phyloP scores from a whole-genome alignment of 2,797 vertebrate genomes.

The Pseudotriccus pelzelni region DNA sequence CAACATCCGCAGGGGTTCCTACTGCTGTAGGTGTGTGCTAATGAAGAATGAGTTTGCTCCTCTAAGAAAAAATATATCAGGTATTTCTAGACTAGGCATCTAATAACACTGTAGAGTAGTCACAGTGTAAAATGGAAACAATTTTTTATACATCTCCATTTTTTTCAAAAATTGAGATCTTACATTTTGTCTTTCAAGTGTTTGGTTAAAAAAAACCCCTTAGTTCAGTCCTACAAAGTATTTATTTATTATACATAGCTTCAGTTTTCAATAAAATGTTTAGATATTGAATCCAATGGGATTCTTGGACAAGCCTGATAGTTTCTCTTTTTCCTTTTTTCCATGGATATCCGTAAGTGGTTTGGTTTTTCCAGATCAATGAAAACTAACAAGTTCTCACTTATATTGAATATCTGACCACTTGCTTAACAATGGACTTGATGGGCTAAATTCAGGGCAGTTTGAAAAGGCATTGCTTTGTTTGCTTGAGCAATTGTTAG shows the following conservation, averaged over 20 bases:
- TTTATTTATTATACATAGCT: neutral
- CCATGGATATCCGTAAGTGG: neutral
- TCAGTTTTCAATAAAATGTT: neutral
- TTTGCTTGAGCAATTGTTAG: neutral
- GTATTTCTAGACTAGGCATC: neutral
- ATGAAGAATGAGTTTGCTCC: neutral
- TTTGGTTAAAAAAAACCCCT: neutral
- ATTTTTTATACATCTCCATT: neutral
- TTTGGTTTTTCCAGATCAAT: neutral
- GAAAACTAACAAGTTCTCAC: neutral
- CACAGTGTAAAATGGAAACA: neutral
- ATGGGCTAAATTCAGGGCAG: neutral
- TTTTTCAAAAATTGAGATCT: neutral
- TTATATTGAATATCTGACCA: neutral
- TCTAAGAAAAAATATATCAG: neutral
- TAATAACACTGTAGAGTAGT: neutral
- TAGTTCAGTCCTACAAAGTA: neutral
- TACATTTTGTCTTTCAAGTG: neutral
- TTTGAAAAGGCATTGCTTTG: neutral
- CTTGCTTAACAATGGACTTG: neutral
- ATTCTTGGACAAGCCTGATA: neutral
- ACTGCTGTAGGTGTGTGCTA: neutral
- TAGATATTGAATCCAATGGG: neutral
- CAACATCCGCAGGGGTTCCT: rapidly evolving
- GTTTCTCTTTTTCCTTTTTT: neutral